phyloP scores from a whole-genome alignment of 1,140 invertebrate species.

The Antheraea mylitta region DNA sequence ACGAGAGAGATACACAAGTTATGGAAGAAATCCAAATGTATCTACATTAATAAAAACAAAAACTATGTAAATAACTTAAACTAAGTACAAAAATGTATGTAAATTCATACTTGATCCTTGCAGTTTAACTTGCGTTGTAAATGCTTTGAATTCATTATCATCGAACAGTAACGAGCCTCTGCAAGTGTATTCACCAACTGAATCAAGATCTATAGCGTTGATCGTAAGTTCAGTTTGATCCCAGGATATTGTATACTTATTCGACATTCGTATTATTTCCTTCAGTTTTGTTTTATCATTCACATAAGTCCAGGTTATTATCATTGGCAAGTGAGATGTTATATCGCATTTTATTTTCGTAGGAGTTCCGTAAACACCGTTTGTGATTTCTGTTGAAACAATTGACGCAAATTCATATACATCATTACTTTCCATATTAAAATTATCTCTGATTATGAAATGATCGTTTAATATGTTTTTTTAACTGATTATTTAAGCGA shows the following conservation, averaged over 20 bases:
- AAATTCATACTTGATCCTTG: conserved; percentile 5
- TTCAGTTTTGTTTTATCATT: neutral
- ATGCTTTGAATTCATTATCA: neutral
- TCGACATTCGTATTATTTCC: neutral
- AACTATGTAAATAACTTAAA: too few relatives aligned
- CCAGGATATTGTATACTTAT: neutral
- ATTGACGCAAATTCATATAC: neutral
- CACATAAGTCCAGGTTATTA: neutral
- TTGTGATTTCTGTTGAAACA: neutral
- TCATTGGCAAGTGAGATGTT: neutral
- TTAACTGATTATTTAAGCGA: too few relatives aligned
- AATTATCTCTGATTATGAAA: too few relatives aligned
- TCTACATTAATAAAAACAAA: too few relatives aligned
- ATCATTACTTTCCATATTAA: too few relatives aligned
- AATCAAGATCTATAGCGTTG: neutral
- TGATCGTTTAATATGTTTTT: too few relatives aligned
- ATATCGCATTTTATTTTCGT: conserved; percentile 1
- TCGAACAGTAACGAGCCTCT: neutral
- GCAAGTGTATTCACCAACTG: conserved; percentile 1
- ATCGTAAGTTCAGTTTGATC: conserved; percentile 9
- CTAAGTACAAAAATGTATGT: neutral
- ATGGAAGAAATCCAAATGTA: too few relatives aligned
- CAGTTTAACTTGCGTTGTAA: neutral
- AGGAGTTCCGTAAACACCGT: neutral
- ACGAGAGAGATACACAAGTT: too few relatives aligned